A percentile compares a stretch with the other conserved stretches of the same genome.
These are phyloP conservation scores for Bembecia ichneumoniformis DNA, from an alignment of 2,888 invertebrate species.

Conservation along the genomic window DNA sequence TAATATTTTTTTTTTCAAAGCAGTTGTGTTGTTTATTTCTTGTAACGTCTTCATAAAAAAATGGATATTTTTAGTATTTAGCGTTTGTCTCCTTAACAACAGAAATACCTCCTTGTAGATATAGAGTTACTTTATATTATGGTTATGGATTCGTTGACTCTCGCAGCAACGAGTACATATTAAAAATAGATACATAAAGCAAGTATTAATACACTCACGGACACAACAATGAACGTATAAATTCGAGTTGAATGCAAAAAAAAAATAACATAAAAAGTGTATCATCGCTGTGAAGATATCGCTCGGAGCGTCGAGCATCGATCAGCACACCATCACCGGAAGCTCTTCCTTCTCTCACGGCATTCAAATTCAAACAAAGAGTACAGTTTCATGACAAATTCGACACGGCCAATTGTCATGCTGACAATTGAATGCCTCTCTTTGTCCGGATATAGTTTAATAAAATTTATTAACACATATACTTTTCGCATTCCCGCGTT, in stretches of 20 bases:
- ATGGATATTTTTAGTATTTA: no score
- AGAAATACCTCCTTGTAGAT: no score
- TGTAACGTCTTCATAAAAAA: no score
- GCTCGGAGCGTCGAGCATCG: constrained; percentile 54
- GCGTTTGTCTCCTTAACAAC: no score
- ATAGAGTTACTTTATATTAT: no score
- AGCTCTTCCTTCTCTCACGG: constrained; percentile 62
- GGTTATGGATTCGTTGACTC: no score
- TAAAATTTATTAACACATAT: constrained; percentile 60
- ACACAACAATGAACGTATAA: constrained; percentile 15
- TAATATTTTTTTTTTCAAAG: no score
- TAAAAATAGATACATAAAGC: not conserved
- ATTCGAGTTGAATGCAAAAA: constrained; percentile 31
- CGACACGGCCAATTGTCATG: constrained; percentile 52
- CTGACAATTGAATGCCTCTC: constrained; percentile 40
- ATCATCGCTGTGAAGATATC: constrained; percentile 44
- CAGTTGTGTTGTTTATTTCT: no score
- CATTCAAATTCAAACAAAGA: constrained; percentile 51
- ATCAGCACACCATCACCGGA: constrained; percentile 48
- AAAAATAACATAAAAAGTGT: constrained; percentile 31
- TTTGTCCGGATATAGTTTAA: constrained; percentile 49
- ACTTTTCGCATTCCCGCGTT: constrained; percentile 12
- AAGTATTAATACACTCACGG: no score
- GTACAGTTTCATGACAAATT: constrained; percentile 65
- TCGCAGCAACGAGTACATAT: not conserved